phyloP scores from a whole-genome alignment of 92 coral and sea anemone genomes.

The Heteractis magnifica region DNA sequence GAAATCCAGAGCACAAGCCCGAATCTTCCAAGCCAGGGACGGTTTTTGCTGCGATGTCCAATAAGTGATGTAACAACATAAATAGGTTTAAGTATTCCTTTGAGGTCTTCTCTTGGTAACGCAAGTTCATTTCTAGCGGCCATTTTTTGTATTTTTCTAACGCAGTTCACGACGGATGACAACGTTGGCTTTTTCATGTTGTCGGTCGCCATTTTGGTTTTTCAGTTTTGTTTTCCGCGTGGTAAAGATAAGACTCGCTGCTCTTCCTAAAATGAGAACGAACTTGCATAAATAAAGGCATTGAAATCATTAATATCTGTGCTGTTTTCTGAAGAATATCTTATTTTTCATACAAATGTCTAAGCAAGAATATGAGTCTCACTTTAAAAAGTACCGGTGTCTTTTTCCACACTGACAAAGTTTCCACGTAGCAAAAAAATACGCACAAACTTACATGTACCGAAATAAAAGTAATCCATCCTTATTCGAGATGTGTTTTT shows the following conservation, averaged over 20 bases:
- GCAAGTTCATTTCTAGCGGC: conserved; percentile 34
- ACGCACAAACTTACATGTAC: too few relatives aligned
- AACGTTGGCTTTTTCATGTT: conserved; percentile 34
- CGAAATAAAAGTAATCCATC: neutral
- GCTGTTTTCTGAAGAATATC: too few relatives aligned
- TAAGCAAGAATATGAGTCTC: too few relatives aligned
- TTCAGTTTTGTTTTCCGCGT: neutral
- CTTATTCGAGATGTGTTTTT: neutral
- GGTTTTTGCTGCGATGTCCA: conserved; percentile 73
- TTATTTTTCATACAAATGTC: too few relatives aligned
- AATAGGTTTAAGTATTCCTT: conserved; percentile 59
- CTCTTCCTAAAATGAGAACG: neutral
- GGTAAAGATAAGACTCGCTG: neutral
- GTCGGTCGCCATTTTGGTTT: conserved; percentile 36
- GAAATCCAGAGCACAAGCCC: conserved; percentile 76
- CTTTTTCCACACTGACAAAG: too few relatives aligned
- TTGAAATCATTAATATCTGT: too few relatives aligned
- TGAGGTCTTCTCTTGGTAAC: conserved; percentile 58
- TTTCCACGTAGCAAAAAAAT: too few relatives aligned
- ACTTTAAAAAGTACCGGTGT: too few relatives aligned
- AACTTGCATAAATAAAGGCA: too few relatives aligned
- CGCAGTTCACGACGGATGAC: conserved; percentile 46
- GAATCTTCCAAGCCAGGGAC: conserved; percentile 52
- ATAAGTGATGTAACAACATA: conserved; percentile 78
- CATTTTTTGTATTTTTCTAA: conserved; percentile 60